phyloP scores from a whole-genome alignment of 2,888 invertebrate species.

The Adineta ricciae region DNA sequence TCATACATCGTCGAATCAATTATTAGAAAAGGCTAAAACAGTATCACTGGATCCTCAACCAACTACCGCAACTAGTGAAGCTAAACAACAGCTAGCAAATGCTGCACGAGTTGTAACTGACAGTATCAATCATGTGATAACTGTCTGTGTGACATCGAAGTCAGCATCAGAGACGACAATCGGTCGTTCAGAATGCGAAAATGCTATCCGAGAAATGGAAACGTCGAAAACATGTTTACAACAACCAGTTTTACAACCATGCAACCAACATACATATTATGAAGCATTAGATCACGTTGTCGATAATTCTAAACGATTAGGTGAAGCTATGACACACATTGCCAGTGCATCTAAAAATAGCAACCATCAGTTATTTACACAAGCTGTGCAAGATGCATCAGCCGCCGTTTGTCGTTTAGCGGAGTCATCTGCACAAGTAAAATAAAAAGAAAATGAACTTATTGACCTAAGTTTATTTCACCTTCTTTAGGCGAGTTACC shows the following conservation, averaged over 20 bases:
- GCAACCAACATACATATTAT: neutral
- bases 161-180: neutral
- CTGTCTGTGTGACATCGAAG: constrained; percentile 56
- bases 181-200: constrained; percentile 77
- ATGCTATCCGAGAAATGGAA: constrained; percentile 80
- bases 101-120: constrained; percentile 49
- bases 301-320: constrained; percentile 15
- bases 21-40: neutral
- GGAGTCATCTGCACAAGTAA: constrained; percentile 74
- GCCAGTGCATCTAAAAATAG: constrained; percentile 27
- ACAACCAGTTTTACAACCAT: neutral
- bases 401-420: constrained; percentile 75
- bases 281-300: constrained; percentile 16
- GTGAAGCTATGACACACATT: constrained; percentile 28
- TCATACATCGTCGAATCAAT: constrained; percentile 7
- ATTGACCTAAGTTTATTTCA: neutral
- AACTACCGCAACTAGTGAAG: neutral
- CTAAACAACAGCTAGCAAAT: constrained; percentile 62
- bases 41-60: neutral
- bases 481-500: constrained; percentile 66
- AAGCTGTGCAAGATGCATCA: constrained; percentile 42
- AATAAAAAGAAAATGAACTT: neutral
- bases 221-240: constrained; percentile 41
- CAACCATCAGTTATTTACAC: constrained; percentile 21
- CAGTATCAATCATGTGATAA: constrained; percentile 71